Evolutionary conservation across 2,888 invertebrate species (phyloP), one percentile per base, ranked within the genome.

Genomic region (Deilephila elpenor): DNA sequence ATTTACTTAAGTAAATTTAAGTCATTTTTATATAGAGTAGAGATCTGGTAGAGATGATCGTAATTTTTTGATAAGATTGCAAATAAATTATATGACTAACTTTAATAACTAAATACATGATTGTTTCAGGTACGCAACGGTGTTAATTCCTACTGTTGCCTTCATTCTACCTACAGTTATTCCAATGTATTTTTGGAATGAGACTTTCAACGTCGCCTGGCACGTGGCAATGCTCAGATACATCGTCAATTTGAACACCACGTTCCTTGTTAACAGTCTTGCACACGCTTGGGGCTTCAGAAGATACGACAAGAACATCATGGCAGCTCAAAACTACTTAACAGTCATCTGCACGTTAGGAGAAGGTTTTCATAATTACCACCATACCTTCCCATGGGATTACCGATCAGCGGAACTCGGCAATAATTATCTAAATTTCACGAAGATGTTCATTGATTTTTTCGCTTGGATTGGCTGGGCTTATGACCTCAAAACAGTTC

Each of bases 221-320:
- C 91, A 92, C 74, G 81, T 93, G 5, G 86, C 84, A 6, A 91
- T 95, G 71, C 83, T 96, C 11, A 93, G 96, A 59, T 96, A 96
- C 83, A 87, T 92, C 17, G 78, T 94, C 71, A 94, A 93, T 7
- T 92, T 97, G 20, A 96, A 97, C 83, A 89, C 92, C 75, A 96
- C 96, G 0, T 96, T 96, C 95, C 87, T 95, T n/a, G 96, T 96
- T 1, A 96, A 96, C 89, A 96, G 96, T 78, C 95, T 94, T 4
- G 96, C 96, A 19, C 96, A 96, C 84, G 82, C 89, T 44, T 95
- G 89, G 88, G 95, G 95, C 0, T 83, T 87, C 60, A 90, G 88
- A 71, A 93, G 94, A 37, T 95, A 95, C 72, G 91, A 96, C 74
- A 87, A 83, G 78, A 78, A 72, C 7, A 85, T 91, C 32, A 14